Percentiles rank a stretch among this genome's conserved stretches.
phyloP scores from a whole-genome alignment of 2,797 vertebrate genomes.

The Lepilemur ruficaudatus region DNA sequence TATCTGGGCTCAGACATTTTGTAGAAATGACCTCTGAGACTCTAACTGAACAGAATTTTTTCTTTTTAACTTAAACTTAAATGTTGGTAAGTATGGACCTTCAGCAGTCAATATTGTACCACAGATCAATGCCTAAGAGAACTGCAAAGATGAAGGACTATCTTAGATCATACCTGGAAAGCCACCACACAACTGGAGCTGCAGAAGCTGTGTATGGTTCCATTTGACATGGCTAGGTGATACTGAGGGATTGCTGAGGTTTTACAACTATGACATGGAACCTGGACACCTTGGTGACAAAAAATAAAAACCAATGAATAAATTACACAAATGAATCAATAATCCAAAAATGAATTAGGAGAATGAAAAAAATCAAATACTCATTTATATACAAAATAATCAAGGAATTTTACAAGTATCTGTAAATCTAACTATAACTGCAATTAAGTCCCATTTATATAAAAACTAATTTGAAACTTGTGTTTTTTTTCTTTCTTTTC shows the following conservation, averaged over 20 bases:
- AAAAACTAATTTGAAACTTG: slow-evolving; percentile 18
- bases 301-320: slow-evolving; percentile 47
- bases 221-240: slow-evolving; percentile 97
- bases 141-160: neutral
- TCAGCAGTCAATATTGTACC: neutral
- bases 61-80: neutral
- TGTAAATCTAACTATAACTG: slow-evolving; percentile 4
- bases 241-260: slow-evolving; percentile 91
- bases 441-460: neutral
- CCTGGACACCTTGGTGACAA: slow-evolving; percentile 87
- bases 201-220: slow-evolving; percentile 97
- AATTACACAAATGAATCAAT: neutral
- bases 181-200: slow-evolving; percentile 91
- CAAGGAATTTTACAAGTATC: slow-evolving; percentile 12
- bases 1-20: neutral
- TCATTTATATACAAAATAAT: slow-evolving; percentile 12
- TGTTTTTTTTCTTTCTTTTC: slow-evolving; percentile 16
- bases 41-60: neutral
- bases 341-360: slow-evolving; percentile 28
- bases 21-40: neutral
- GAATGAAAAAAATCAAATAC: slow-evolving; percentile 19
- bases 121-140: neutral
- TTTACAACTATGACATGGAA: slow-evolving; percentile 94
- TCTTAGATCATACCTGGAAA: slow-evolving; percentile 91
- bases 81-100: neutral